Conservation (phyloP, 2,888 invertebrate genomes). For the Agrotis clavis region DNA sequence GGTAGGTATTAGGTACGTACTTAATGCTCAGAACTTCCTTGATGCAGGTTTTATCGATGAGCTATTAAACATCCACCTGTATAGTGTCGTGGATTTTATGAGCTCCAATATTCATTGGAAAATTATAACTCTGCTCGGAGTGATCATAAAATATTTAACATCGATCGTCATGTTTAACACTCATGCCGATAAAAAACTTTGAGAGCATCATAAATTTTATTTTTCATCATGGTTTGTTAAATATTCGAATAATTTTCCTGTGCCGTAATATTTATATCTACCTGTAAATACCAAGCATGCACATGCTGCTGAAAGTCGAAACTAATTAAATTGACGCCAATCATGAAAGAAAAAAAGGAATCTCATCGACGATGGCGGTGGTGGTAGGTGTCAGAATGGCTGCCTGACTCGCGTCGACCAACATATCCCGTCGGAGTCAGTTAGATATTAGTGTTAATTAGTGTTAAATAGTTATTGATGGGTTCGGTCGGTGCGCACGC, state of each 20-base stretch:
- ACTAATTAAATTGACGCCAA: no score
- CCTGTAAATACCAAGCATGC: no score
- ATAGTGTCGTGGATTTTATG: slow-evolving; percentile 11
- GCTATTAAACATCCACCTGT: neutral
- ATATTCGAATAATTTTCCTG: neutral
- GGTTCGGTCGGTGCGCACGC: no score
- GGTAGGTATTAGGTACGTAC: neutral
- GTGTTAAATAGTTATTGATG: no score
- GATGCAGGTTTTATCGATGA: neutral
- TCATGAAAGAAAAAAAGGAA: no score
- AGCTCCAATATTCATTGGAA: slow-evolving; percentile 26
- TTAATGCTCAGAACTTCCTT: neutral
- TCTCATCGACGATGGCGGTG: no score
- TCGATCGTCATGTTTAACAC: slow-evolving; percentile 29
- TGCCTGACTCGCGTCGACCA: no score
- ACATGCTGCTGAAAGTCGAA: no score
- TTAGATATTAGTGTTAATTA: no score
- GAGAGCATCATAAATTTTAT: slow-evolving; percentile 32
- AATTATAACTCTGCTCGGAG: slow-evolving; percentile 17
- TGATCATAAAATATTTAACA: slow-evolving; percentile 43
- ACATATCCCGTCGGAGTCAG: no score
- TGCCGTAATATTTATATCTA: no score
- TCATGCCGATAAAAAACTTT: slow-evolving; percentile 28
- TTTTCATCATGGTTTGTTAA: slow-evolving; percentile 15
- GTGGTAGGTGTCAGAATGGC: no score